Conservation (phyloP, 2,888 invertebrate species). For the Hypolimnas misippus region DNA sequence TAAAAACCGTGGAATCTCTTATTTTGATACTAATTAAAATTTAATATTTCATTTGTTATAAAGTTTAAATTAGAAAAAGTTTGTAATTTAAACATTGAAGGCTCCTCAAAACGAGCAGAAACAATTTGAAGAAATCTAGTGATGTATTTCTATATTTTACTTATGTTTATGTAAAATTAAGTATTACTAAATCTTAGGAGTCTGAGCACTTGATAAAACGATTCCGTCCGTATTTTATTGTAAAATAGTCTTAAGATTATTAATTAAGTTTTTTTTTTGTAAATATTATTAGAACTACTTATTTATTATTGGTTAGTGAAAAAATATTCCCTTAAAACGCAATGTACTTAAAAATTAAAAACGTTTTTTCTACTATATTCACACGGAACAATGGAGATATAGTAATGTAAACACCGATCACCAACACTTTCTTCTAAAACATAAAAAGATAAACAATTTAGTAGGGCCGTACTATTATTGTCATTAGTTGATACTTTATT, state of each 20-base stretch:
- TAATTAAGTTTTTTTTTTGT: slow-evolving; percentile 35
- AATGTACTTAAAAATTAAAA: slow-evolving; percentile 3
- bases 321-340: neutral
- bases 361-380: neutral
- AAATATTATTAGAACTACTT: slow-evolving; percentile 39
- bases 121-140: neutral
- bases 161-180: neutral
- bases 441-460: no score
- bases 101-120: neutral
- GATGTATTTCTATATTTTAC: neutral
- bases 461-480: no score
- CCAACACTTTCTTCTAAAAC: no score
- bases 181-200: slow-evolving; percentile 9
- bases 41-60: neutral
- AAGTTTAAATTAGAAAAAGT: neutral
- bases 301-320: slow-evolving; percentile 37
- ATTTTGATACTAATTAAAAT: neutral
- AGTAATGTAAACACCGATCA: no score
- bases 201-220: neutral
- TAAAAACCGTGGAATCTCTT: neutral
- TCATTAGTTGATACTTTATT: no score
- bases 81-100: neutral
- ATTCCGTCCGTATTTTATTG: slow-evolving; percentile 3
- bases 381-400: neutral
- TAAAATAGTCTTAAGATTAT: neutral